Percentiles rank a stretch among this genome's conserved stretches.
phyloP scores from a whole-genome alignment of 2,113 vertebrate genomes.

The Pelusios castaneus region DNA sequence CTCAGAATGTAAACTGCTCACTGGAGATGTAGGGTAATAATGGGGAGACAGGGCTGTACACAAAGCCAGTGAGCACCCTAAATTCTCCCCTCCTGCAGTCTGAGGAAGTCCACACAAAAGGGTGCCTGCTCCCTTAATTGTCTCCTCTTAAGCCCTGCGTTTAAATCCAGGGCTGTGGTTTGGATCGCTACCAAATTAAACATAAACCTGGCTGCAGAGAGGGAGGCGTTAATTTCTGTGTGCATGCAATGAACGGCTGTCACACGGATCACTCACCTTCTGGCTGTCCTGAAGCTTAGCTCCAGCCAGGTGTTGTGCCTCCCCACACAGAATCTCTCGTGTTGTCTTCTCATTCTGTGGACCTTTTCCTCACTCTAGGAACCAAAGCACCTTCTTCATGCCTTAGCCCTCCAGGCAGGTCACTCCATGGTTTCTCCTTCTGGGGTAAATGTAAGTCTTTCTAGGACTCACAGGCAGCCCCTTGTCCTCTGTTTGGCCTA shows the following conservation, averaged over 20 bases:
- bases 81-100: not conserved
- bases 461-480: not conserved
- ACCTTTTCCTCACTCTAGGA: not conserved
- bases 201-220: not conserved
- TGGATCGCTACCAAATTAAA: not conserved
- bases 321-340: not conserved
- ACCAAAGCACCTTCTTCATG: not conserved
- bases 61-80: not conserved
- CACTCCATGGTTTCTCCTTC: not conserved
- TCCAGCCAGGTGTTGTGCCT: not conserved
- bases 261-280: not conserved
- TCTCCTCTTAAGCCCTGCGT: not conserved
- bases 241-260: not conserved
- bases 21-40: not conserved
- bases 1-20: not conserved
- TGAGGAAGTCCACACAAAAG: not conserved
- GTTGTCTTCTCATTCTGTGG: not conserved
- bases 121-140: not conserved
- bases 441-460: not conserved
- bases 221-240: not conserved
- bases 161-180: not conserved
- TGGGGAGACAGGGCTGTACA: not conserved
- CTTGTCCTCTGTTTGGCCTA: not conserved
- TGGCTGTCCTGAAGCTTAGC: not conserved
- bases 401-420: not conserved